Base-by-base conservation (phyloP, 2,888 invertebrate species). In the Arge pagana region DNA sequence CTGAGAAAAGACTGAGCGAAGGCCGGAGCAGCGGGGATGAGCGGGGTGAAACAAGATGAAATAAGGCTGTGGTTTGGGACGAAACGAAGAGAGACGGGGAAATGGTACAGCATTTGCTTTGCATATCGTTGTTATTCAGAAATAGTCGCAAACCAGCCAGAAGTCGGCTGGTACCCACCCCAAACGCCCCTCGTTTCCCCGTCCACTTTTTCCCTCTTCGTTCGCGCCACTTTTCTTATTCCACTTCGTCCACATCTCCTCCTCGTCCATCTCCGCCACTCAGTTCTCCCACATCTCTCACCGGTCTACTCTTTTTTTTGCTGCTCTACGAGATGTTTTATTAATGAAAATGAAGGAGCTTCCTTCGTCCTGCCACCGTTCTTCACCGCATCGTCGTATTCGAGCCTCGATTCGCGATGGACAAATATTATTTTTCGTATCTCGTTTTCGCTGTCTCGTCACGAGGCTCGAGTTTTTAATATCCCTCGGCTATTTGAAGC, bases 71-170 rank as follows among this genome's bases (percentile, higher is more conserved):
- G 33, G 10, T n/a, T n/a, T n/a, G 36, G 7, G 10, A 36, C 7
- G 36, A 19, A 8, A 36, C 43, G n/a, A 19, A 15, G 48, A 37
- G 16, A 18, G 18, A 37, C 7, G 33, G 4, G 18, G 28, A 3
- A 8, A 41, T 23, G 21, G 39, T 26, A 53, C 61, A 63, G 63
- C 64, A 54, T 56, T 63, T 65, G 51, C 57, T 66, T 67, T 68
- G 66, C 66, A 68, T 68, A 65, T 68, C 68, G 65, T 68, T 68
- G 68, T 68, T 67, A 68, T 68, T 67, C 68, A 63, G 61, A 67
- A 67, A 67, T 66, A 68, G 68, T 67, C 63, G 60, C 62, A 64
- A 66, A 62, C 62, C 62, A 18, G n/a, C 28, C 48, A 39, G 39
- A 39, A 39, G 39, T 13, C 15, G 39, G 13, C 24, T 40, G 13